These are phyloP conservation scores for Sebastes itinus DNA, from an alignment of 2,797 vertebrate species.

Conservation along the genomic window DNA sequence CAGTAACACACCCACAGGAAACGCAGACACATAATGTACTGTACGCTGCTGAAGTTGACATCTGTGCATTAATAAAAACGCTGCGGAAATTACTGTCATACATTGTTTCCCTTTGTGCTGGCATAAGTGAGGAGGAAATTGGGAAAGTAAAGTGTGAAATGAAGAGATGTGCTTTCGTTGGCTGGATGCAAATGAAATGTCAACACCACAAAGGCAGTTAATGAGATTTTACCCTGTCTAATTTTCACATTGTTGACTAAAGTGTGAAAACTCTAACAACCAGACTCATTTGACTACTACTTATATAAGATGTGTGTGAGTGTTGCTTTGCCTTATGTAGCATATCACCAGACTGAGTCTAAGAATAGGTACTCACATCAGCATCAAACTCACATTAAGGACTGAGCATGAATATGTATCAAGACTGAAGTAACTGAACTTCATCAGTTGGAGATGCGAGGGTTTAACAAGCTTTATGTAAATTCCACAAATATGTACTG, in stretches of 20 bases:
- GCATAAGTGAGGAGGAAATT: conserved; percentile 61
- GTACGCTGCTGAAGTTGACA: conserved; percentile 10
- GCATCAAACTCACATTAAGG: conserved; percentile 17
- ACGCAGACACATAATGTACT: neutral
- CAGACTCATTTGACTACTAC: conserved; percentile 49
- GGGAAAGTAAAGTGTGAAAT: conserved; percentile 75
- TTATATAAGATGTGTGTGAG: neutral
- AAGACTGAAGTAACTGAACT: conserved; percentile 10
- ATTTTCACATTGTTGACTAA: conserved; percentile 71
- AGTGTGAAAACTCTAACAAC: conserved; percentile 67
- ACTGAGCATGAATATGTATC: conserved; percentile 35
- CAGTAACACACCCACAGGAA: neutral
- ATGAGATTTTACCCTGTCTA: conserved; percentile 72
- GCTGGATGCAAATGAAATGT: conserved; percentile 78
- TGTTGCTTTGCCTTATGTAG: conserved; percentile 2
- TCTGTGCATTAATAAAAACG: conserved; percentile 59
- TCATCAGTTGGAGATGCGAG: neutral
- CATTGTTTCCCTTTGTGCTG: conserved; percentile 54
- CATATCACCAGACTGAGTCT: conserved; percentile 2
- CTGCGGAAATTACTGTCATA: conserved; percentile 63
- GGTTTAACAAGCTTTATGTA: neutral
- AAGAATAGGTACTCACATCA: conserved; percentile 40
- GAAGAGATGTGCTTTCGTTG: conserved; percentile 51
- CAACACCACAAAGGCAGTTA: conserved; percentile 69
- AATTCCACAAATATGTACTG: neutral